A percentile compares a stretch with the other conserved stretches of the same genome.
These are phyloP conservation scores for Tiaroga cobitis DNA, from an alignment of 2,797 vertebrate genomes.

Conservation along the genomic window DNA sequence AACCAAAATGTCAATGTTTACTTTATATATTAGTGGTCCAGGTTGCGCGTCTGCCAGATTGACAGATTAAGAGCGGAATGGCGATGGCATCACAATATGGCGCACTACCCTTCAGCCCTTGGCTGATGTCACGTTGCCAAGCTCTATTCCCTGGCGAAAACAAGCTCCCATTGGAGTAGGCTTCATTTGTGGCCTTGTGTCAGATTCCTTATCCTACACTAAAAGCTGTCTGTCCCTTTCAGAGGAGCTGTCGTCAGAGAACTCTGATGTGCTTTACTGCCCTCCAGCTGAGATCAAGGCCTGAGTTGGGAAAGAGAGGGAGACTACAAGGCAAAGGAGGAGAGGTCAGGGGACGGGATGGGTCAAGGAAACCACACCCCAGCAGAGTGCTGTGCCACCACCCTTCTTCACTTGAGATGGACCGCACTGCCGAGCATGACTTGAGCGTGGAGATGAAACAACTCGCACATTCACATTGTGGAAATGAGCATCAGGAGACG, in stretches of 20 bases:
- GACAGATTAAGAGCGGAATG: no score
- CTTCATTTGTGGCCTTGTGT: neutral
- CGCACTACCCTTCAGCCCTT: no score
- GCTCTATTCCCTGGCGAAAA: neutral
- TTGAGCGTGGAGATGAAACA: slow-evolving; percentile 56
- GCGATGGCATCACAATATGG: no score
- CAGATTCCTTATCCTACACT: neutral
- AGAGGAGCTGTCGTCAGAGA: slow-evolving; percentile 95
- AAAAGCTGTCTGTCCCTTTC: slow-evolving; percentile 28
- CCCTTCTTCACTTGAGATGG: slow-evolving; percentile 64
- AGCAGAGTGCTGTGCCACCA: slow-evolving; percentile 67
- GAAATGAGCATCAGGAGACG: slow-evolving; percentile 64
- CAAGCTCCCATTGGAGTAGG: neutral
- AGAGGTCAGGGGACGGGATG: slow-evolving; percentile 42
- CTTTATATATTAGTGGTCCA: no score
- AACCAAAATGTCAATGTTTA: no score
- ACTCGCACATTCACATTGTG: slow-evolving; percentile 36
- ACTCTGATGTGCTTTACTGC: slow-evolving; percentile 88
- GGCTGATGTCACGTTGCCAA: no score
- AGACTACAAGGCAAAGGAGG: slow-evolving; percentile 38
- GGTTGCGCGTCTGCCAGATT: no score
- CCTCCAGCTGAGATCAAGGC: slow-evolving; percentile 93
- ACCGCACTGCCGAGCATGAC: slow-evolving; percentile 60
- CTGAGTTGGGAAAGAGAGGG: slow-evolving; percentile 70
- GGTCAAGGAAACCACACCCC: slow-evolving; percentile 61